These are phyloP conservation scores for Nothura maculosa DNA, from an alignment of 2,797 vertebrate species.

Conservation along the genomic window DNA sequence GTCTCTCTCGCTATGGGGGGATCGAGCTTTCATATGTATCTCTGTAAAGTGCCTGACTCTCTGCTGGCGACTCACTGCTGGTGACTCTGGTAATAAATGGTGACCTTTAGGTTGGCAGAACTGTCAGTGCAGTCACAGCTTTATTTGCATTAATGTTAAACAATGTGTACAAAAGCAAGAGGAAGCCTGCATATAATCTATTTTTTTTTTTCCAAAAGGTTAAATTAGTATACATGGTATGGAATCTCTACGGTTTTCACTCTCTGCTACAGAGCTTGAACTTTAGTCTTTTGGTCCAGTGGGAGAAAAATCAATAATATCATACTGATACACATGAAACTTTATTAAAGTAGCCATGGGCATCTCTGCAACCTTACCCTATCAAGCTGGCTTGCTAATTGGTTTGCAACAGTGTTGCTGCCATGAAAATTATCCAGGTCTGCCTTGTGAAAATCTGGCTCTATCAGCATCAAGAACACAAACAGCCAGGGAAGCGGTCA, in stretches of 20 bases:
- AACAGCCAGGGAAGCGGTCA: slow-evolving; percentile 50
- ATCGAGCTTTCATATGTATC: not conserved
- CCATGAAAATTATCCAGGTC: slow-evolving; percentile 52
- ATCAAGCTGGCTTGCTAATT: slow-evolving; percentile 70
- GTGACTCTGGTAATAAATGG: not conserved
- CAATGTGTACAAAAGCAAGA: slow-evolving; percentile 20
- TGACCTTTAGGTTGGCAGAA: not conserved
- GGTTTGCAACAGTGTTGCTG: slow-evolving; percentile 51
- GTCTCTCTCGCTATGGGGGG: not conserved
- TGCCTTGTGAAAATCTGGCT: slow-evolving; percentile 61
- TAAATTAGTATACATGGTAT: slow-evolving; percentile 11
- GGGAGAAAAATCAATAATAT: slow-evolving; percentile 64
- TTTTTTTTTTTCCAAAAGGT: not conserved
- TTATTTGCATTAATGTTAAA: slow-evolving; percentile 25
- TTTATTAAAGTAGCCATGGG: slow-evolving; percentile 70
- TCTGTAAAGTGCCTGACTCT: not conserved
- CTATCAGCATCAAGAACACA: slow-evolving; percentile 64
- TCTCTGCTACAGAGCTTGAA: slow-evolving; percentile 42
- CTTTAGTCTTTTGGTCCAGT: slow-evolving; percentile 54
- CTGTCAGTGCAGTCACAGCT: not conserved
- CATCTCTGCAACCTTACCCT: slow-evolving; percentile 44
- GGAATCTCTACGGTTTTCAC: not conserved
- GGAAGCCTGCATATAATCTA: not conserved
- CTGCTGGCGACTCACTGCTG: not conserved
- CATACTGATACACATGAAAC: slow-evolving; percentile 57